Percentiles rank a stretch among this genome's conserved stretches.
phyloP scores from a whole-genome alignment of 2,888 invertebrate genomes.

The Melieria omissa region DNA sequence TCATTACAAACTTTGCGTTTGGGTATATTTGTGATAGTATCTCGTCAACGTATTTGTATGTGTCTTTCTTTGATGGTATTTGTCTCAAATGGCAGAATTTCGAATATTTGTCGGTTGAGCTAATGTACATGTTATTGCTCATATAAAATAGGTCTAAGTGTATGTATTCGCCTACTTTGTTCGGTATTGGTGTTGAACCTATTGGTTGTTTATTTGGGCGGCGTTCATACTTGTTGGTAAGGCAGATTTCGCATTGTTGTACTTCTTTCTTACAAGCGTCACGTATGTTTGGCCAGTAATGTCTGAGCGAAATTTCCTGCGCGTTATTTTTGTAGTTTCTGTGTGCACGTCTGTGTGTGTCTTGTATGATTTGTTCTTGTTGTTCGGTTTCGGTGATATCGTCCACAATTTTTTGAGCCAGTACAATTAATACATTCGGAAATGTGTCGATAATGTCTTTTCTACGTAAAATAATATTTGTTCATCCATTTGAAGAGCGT shows the following conservation, averaged over 20 bases:
- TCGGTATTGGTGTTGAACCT: conserved; percentile 17
- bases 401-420: conserved; percentile 4
- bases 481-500: conserved; percentile 7
- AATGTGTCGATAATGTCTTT: conserved; percentile 5
- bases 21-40: too few species aligned
- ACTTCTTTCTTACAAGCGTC: conserved; percentile 18
- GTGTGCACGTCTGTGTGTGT: background rate
- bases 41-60: too few species aligned
- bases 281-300: conserved; percentile 5
- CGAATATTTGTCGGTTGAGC: too few species aligned
- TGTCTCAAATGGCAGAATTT: too few species aligned
- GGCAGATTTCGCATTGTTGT: conserved; percentile 15
- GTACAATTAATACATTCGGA: conserved; percentile 3
- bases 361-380: background rate
- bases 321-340: background rate
- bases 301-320: conserved; percentile 10
- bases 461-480: conserved; percentile 12
- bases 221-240: conserved; percentile 10
- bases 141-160: too few species aligned
- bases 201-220: conserved; percentile 16
- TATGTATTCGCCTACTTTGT: conserved; percentile 4
- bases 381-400: background rate
- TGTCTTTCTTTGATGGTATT: too few species aligned
- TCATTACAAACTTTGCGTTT: too few species aligned
- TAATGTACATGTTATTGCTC: too few species aligned